Percentiles rank a stretch among this genome's conserved stretches.
Conservation (phyloP, 2,797 vertebrate species). For the Hippocampus kuda region DNA sequence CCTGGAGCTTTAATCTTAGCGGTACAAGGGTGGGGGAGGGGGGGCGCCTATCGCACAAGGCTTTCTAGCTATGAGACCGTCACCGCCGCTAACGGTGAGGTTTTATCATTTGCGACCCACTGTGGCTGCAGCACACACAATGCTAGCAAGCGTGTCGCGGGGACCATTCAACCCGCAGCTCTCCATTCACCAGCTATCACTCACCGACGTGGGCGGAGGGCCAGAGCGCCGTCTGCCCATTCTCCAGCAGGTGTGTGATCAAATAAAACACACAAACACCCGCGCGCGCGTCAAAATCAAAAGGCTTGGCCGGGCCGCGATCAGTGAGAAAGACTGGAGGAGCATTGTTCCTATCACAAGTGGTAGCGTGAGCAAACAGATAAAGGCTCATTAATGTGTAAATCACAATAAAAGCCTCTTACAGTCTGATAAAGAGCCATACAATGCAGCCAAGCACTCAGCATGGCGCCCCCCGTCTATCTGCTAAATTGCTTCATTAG, state of each 20-base stretch:
- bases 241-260: constrained; percentile 26
- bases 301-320: constrained; percentile 12
- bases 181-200: constrained; percentile 5
- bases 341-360: constrained; percentile 41
- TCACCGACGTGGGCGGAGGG: constrained; percentile 34
- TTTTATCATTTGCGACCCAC: neutral
- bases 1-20: too few species aligned
- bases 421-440: constrained; percentile 55
- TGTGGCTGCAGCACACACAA: neutral
- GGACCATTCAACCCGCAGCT: neutral
- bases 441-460: constrained; percentile 51
- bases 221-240: constrained; percentile 23
- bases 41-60: neutral
- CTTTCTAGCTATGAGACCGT: neutral
- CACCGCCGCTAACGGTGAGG: neutral
- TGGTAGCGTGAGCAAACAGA: constrained; percentile 55
- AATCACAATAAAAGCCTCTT: constrained; percentile 65
- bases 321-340: constrained; percentile 17
- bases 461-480: constrained; percentile 47
- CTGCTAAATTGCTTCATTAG: constrained; percentile 57
- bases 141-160: neutral
- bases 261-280: constrained; percentile 8
- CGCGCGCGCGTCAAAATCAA: constrained; percentile 1
- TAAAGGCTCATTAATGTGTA: constrained; percentile 62
- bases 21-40: too few species aligned